A percentile compares a stretch with the other conserved stretches of the same genome.
phyloP scores from a whole-genome alignment of 2,113 vertebrate species.

The Amazona vittata region DNA sequence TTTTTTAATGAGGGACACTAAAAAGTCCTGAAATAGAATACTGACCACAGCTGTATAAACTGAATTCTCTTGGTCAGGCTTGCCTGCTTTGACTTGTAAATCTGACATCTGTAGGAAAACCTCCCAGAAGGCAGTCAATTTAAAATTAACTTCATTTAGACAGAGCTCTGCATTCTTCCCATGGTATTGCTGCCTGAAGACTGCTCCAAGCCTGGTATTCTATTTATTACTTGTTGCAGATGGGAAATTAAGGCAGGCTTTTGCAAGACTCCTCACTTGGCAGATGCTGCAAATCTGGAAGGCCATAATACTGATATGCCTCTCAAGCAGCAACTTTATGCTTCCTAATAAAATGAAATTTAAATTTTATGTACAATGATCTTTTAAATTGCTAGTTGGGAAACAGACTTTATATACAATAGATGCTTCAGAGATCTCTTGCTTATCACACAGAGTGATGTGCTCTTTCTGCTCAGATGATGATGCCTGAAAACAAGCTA shows the following conservation, averaged over 20 bases:
- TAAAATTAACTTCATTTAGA: conserved; percentile 20
- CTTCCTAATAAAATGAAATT: conserved; percentile 25
- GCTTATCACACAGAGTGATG: not conserved
- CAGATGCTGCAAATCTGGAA: not conserved
- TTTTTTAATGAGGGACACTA: not conserved
- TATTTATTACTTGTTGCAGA: conserved; percentile 59
- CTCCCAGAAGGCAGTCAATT: not conserved
- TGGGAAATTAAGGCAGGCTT: conserved; percentile 50
- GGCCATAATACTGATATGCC: not conserved
- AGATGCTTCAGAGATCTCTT: not conserved
- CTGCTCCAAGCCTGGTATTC: conserved; percentile 22
- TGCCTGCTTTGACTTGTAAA: not conserved
- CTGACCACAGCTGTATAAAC: not conserved
- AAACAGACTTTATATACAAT: not conserved
- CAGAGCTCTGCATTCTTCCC: conserved; percentile 29
- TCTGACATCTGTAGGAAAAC: conserved; percentile 10
- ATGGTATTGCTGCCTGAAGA: conserved; percentile 30
- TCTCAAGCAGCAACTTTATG: conserved; percentile 1
- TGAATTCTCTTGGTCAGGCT: not conserved
- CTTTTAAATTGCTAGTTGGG: not conserved
- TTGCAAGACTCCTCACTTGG: conserved; percentile 22
- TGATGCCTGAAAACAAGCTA: not conserved
- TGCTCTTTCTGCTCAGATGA: not conserved
- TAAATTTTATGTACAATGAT: not conserved
- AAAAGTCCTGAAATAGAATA: not conserved